A percentile compares a stretch with the other conserved stretches of the same genome.
Evolutionary conservation across 2,113 vertebrate species (phyloP).

Genomic region (Gymnogyps californianus): DNA sequence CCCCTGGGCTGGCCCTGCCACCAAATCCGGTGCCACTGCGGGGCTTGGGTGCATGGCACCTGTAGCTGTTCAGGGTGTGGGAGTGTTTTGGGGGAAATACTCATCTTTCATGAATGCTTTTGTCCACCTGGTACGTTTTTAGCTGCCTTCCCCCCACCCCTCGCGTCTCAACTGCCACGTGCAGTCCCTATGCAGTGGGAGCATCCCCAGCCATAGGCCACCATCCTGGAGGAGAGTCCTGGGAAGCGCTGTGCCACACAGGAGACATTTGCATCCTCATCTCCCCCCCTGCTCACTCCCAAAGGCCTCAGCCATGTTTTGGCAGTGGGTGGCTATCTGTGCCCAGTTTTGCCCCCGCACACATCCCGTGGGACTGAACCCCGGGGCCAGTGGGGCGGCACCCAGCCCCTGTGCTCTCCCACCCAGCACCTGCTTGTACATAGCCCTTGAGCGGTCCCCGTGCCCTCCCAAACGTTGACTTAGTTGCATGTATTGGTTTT

Average conservation of each 20-base stretch:
- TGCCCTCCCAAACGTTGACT: not conserved
- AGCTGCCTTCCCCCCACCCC: not conserved
- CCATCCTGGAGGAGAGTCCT: not conserved
- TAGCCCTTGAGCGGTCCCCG: not conserved
- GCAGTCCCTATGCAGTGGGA: not conserved
- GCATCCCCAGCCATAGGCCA: not conserved
- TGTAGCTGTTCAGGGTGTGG: not conserved
- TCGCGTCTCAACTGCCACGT: rapidly evolving
- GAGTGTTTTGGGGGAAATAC: not conserved
- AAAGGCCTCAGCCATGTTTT: not conserved
- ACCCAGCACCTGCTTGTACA: constrained; percentile 10
- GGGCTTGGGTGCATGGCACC: not conserved
- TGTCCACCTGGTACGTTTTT: not conserved
- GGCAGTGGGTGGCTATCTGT: not conserved
- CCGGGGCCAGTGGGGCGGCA: rapidly evolving
- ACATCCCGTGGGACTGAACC: not conserved
- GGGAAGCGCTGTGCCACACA: not conserved
- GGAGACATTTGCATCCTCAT: not conserved
- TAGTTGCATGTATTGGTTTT: constrained; percentile 10
- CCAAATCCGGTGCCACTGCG: not conserved
- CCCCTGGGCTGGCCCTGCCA: not conserved
- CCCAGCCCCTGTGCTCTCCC: not conserved
- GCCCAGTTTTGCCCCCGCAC: not conserved
- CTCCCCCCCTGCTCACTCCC: not conserved
- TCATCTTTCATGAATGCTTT: not conserved